These are phyloP conservation scores for Rhodeus uyekii DNA, from an alignment of 2,797 vertebrate species.

Conservation along the genomic window DNA sequence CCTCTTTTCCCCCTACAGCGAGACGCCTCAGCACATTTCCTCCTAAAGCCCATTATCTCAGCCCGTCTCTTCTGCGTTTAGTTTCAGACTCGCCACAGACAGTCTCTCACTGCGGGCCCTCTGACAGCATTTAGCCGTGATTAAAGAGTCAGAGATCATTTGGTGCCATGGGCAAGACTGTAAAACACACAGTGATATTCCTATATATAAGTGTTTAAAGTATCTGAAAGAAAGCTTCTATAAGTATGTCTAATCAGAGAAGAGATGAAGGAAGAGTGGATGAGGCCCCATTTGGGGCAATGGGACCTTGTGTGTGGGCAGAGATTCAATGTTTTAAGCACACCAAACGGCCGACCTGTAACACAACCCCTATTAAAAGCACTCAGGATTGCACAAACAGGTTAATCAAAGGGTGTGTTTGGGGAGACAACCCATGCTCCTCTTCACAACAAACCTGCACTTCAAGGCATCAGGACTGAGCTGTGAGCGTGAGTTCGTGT, in stretches of 20 bases:
- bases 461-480: constrained; percentile 21
- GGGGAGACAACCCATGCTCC: constrained; percentile 35
- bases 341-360: constrained; percentile 48
- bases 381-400: constrained; percentile 58
- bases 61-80: constrained; percentile 61
- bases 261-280: constrained; percentile 26
- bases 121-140: constrained; percentile 76
- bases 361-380: constrained; percentile 65
- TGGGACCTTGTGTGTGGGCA: constrained; percentile 53
- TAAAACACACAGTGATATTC: constrained; percentile 56
- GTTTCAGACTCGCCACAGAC: constrained; percentile 39
- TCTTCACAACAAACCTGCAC: constrained; percentile 24
- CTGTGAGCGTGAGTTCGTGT: constrained; percentile 31
- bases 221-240: constrained; percentile 54
- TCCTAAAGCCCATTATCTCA: constrained; percentile 78
- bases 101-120: constrained; percentile 62
- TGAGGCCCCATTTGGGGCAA: constrained; percentile 57
- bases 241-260: constrained; percentile 48
- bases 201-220: constrained; percentile 50
- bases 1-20: constrained; percentile 69
- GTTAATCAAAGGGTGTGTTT: constrained; percentile 59
- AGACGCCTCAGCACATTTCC: constrained; percentile 71
- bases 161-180: constrained; percentile 65
- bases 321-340: constrained; percentile 58
- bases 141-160: constrained; percentile 78